Evolutionary conservation across 2,797 vertebrate species (phyloP), one percentile per base, ranked within the genome.

Genomic region (Hippocampus kuda): DNA sequence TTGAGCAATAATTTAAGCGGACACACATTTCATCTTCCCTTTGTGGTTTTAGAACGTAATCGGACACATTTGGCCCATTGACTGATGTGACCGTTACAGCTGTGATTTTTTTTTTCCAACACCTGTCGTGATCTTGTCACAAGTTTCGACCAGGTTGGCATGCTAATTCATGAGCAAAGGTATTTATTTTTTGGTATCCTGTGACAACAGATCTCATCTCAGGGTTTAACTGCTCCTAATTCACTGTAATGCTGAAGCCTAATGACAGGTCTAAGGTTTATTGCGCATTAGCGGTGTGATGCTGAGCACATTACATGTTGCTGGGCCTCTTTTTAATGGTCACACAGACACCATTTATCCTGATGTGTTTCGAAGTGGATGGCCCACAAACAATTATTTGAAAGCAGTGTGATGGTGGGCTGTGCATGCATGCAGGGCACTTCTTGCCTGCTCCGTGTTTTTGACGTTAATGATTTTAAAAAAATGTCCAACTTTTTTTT

Each of bases 141-240:
- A 27, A 5, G 12, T 27, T 30, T 27, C 12, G 13, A 20, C 8
- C 16, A 34, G 18, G 2, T 42, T 48, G 63, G 1, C 16, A 48
- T n/a, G 26, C 38, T 42, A 22, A 66, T 49, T 34, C 34, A 30
- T 66, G 65, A 66, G 26, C 65, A 66, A 30, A 13, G 30, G 16
- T 6, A 71, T 79, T 84, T n/a, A n/a, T 30, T 30, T 78, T 73
- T 83, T 75, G 67, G 66, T 86, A 3, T 20, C 15, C 8, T 10
- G 15, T 27, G 26, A 65, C 27, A 27, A 48, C 86, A 83, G 44
- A 61, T 20, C 42, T 64, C 12, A 84, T 64, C 61, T 44, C 6
- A 7, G 84, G 84, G 80, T 86, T 90, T 84, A 90, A 89, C 87
- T 88, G 88, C 82, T 87, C 74, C 80, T 89, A 87, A 90, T 89